phyloP scores from a whole-genome alignment of 1,140 invertebrate genomes.

The Micrasema minimum region DNA sequence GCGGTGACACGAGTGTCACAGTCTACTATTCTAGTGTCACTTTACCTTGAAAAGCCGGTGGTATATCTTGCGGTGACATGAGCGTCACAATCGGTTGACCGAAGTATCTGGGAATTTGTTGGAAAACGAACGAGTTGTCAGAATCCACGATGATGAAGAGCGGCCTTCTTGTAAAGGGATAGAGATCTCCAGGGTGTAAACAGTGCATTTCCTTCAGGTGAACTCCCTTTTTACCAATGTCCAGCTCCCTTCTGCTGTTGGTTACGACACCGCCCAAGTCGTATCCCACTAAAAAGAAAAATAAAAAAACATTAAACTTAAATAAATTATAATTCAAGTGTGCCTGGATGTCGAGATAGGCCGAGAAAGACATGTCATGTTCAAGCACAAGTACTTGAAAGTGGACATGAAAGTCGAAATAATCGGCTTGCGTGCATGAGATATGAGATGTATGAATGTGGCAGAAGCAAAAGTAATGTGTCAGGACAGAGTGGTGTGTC shows the following conservation, averaged over 20 bases:
- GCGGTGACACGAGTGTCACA: slow-evolving; percentile 94
- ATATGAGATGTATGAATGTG: too few species aligned
- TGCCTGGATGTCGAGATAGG: too few species aligned
- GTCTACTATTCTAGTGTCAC: too few species aligned
- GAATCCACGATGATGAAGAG: slow-evolving; percentile 95
- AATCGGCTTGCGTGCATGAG: too few species aligned
- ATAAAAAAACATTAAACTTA: too few species aligned
- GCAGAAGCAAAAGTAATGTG: too few species aligned
- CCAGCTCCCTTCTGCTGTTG: slow-evolving; percentile 79
- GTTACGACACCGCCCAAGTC: slow-evolving; percentile 92
- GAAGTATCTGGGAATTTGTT: slow-evolving; percentile 90
- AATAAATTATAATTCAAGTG: too few species aligned
- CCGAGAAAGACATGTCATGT: too few species aligned
- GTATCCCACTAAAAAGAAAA: slow-evolving; percentile 85
- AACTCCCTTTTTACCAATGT: slow-evolving; percentile 72
- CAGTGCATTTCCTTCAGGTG: slow-evolving; percentile 78
- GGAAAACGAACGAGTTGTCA: slow-evolving; percentile 94
- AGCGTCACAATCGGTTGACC: slow-evolving; percentile 94
- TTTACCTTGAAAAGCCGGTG: slow-evolving; percentile 83
- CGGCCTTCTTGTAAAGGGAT: slow-evolving; percentile 91
- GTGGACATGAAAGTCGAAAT: too few species aligned
- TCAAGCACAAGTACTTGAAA: too few species aligned
- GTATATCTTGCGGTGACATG: slow-evolving; percentile 93
- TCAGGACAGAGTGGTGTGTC: too few species aligned
- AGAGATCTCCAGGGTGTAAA: slow-evolving; percentile 92